These are phyloP conservation scores for Chromobotia macracanthus DNA, from an alignment of 2,797 vertebrate species.

Conservation along the genomic window DNA sequence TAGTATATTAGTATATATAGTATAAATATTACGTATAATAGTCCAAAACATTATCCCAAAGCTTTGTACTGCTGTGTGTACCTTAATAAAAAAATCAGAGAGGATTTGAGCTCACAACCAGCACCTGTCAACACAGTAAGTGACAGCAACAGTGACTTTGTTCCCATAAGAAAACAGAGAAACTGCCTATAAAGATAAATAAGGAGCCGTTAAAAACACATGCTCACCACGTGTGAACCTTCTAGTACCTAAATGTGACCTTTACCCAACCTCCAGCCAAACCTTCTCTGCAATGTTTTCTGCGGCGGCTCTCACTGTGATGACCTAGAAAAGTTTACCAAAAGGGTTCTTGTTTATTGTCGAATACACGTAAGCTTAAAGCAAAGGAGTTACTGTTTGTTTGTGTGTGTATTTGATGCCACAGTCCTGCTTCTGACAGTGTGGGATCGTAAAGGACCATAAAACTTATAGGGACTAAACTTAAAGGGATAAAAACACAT, in stretches of 20 bases:
- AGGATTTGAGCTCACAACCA: conserved; percentile 2
- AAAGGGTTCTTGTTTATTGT: neutral
- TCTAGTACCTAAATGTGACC: neutral
- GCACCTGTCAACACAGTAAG: conserved; percentile 13
- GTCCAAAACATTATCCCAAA: too few species aligned
- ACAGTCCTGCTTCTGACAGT: neutral
- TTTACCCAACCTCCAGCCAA: neutral
- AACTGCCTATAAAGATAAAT: conserved; percentile 2
- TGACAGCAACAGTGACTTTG: neutral
- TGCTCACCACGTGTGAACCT: neutral
- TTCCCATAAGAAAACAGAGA: neutral
- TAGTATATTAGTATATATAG: too few species aligned
- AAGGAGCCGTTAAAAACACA: neutral
- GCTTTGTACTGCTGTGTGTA: neutral
- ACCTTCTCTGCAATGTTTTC: neutral
- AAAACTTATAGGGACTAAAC: too few species aligned
- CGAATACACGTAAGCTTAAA: neutral
- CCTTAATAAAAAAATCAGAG: conserved; percentile 6
- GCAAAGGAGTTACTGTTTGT: neutral
- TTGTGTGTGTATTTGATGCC: conserved; percentile 15
- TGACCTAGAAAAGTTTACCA: neutral
- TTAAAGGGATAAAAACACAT: too few species aligned
- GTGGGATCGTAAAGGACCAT: neutral
- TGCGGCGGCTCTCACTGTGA: neutral
- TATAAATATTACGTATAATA: too few species aligned